These are phyloP conservation scores for Chiloscyllium plagiosum DNA, from an alignment of 2,113 vertebrate genomes.

Conservation along the genomic window DNA sequence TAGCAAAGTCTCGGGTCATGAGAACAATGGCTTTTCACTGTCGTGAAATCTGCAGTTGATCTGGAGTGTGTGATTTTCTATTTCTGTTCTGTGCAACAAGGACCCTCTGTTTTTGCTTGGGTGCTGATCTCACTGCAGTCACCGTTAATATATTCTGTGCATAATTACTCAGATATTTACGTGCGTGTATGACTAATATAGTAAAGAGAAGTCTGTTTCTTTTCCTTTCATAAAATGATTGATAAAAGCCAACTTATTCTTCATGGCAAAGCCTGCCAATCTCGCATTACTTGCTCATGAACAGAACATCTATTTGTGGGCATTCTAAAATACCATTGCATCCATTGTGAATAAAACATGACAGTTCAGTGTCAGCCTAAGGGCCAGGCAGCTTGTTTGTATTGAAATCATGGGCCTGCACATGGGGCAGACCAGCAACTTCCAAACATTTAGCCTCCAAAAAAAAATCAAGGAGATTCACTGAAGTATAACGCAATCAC, in stretches of 20 bases:
- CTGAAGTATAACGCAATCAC: background rate
- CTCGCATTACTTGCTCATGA: conserved; percentile 19
- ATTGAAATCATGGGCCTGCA: background rate
- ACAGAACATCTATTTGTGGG: conserved; percentile 23
- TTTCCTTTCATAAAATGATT: conserved; percentile 32
- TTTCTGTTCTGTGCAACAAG: conserved; percentile 6
- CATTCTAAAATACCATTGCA: conserved; percentile 11
- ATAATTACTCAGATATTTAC: conserved; percentile 36
- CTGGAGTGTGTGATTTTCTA: conserved; percentile 22
- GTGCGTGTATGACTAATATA: background rate
- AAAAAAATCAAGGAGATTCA: background rate
- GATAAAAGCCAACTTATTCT: conserved; percentile 34
- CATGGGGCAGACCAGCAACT: background rate
- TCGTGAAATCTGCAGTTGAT: background rate
- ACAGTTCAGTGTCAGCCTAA: background rate
- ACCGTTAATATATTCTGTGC: conserved; percentile 30
- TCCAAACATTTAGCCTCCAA: background rate
- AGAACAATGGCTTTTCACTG: conserved; percentile 24
- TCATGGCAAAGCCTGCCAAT: conserved; percentile 12
- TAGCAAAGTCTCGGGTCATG: background rate
- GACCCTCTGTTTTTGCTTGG: conserved; percentile 24
- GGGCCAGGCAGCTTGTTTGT: background rate
- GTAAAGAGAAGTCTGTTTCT: conserved; percentile 32
- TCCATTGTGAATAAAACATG: background rate
- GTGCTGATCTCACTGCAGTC: conserved; percentile 31